Conservation (phyloP, 2,113 vertebrate species). For the Motacilla tschutschensis region DNA sequence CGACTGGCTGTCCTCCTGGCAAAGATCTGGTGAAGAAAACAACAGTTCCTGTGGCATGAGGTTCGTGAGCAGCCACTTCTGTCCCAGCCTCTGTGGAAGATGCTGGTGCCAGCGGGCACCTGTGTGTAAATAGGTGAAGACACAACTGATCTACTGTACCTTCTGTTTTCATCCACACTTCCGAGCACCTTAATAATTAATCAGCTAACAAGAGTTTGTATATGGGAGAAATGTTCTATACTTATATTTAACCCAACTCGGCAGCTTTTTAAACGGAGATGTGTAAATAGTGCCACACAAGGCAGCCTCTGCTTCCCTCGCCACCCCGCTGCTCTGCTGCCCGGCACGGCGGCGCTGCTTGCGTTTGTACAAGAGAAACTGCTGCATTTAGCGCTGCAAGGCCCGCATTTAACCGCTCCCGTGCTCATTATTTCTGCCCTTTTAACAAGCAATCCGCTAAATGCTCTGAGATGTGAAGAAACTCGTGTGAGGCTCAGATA, state of each 20-base stretch:
- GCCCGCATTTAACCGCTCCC: neutral
- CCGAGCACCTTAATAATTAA: conserved; percentile 61
- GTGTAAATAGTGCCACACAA: conserved; percentile 56
- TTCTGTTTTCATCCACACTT: conserved; percentile 32
- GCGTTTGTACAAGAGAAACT: conserved; percentile 5
- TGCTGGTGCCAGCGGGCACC: neutral
- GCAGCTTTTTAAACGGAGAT: neutral
- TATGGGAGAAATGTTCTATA: conserved; percentile 24
- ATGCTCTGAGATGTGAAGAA: conserved; percentile 27
- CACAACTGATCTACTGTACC: neutral
- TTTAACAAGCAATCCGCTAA: neutral
- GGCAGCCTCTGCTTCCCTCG: neutral
- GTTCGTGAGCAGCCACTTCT: fast-evolving
- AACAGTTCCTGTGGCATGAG: neutral
- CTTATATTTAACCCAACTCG: conserved; percentile 43
- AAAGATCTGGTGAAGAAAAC: neutral
- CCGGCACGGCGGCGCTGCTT: neutral
- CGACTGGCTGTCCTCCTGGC: neutral
- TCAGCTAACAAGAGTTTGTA: conserved; percentile 50
- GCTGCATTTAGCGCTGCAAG: neutral
- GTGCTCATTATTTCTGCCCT: neutral
- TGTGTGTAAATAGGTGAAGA: neutral
- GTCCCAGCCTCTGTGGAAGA: neutral
- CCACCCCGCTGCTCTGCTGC: conserved; percentile 1
- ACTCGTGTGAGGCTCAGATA: neutral